Evolutionary conservation across 2,888 invertebrate genomes (phyloP).

Genomic region (Cephus runcator): DNA sequence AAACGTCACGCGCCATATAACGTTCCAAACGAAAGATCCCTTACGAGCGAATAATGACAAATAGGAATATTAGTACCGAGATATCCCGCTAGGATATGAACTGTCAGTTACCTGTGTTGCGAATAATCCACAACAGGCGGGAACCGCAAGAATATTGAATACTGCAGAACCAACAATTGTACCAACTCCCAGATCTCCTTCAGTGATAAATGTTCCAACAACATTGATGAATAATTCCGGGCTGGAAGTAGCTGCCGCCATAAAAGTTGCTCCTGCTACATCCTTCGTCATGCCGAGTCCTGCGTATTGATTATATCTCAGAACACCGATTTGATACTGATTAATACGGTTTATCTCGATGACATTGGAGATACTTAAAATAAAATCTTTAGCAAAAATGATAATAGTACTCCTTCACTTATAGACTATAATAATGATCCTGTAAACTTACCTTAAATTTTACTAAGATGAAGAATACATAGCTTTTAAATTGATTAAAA

Average conservation of each 20-base stretch:
- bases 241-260: slow-evolving; percentile 89
- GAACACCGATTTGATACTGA: not conserved
- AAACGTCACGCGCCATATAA: slow-evolving; percentile 9
- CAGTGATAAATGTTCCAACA: slow-evolving; percentile 82
- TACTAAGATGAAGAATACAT: not conserved
- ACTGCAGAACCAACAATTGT: slow-evolving; percentile 83
- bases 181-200: slow-evolving; percentile 81
- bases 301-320: slow-evolving; percentile 44
- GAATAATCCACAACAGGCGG: slow-evolving; percentile 81
- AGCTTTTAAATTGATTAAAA: no score
- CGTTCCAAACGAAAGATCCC: slow-evolving; percentile 1
- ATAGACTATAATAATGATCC: not conserved
- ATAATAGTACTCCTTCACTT: not conserved
- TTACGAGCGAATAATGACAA: not conserved
- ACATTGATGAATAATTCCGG: slow-evolving; percentile 89
- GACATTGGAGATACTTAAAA: not conserved
- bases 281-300: slow-evolving; percentile 77
- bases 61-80: not conserved
- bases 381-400: not conserved
- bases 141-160: slow-evolving; percentile 81
- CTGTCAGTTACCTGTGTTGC: slow-evolving; percentile 75
- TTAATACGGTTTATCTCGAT: not conserved
- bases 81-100: not conserved
- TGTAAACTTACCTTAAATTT: not conserved
- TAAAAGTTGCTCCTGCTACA: slow-evolving; percentile 89